Evolutionary conservation across 2,797 vertebrate genomes (phyloP), one percentile per base, ranked within the genome.

Genomic region (Odontamblyopus lacepedii): DNA sequence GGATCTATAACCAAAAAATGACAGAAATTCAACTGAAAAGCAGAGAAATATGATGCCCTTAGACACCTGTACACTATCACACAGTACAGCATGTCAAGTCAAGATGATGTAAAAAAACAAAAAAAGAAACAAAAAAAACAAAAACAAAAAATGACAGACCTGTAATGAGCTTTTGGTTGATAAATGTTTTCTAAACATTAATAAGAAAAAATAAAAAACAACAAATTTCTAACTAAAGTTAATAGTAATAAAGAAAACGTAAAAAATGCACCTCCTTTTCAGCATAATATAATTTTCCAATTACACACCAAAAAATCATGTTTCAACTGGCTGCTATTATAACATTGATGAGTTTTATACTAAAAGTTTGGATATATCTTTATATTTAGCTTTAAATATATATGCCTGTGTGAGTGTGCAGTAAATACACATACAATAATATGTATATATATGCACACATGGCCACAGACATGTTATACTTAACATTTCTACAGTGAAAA

Each of bases 401-500:
- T 91, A 89, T 92, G 91, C 70, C 80, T 88, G 90, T 89, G 87
- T 91, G 88, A 82, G 82, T 84, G 88, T 86, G 83, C 79, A 74
- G 59, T 81, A 83, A 80, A 74, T 80, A 75, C 82, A 75, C 73
- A 70, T 74, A 69, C 27, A 4, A 65, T 32, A 71, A n/a, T 50
- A 71, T 44, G 76, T 75, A 71, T 48, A 88, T 76, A 82, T 72
- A 83, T 71, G 73, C 82, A 86, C 86, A 89, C 77, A 13, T 71
- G 77, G 84, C 91, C 89, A 92, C 89, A 89, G 72, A 85, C 90
- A 90, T 82, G 87, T 92, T 94, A 92, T 94, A 93, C 91, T 70
- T 87, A 95, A 94, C 91, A 89, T 93, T 94, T 95, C 95, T 95
- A 95, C 93, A 91, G 95, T 96, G 97, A 97, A 97, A 98, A 97